phyloP scores from a whole-genome alignment of 2,113 vertebrate genomes.

The Mystacornis crossleyi region DNA sequence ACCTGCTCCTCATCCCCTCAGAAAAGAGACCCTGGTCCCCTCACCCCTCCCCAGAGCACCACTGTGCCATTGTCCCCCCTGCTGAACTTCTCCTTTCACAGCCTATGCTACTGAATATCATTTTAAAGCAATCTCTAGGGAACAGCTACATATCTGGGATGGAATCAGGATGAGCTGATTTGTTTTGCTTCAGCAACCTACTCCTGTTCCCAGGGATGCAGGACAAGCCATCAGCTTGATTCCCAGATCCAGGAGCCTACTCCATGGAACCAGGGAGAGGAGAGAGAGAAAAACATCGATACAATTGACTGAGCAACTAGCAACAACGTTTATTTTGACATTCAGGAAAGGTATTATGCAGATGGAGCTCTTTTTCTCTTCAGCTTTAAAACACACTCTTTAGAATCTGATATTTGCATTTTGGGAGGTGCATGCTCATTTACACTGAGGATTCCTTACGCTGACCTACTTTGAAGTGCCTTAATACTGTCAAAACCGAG shows the following conservation, averaged over 20 bases:
- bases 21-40: background rate
- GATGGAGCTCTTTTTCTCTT: background rate
- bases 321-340: background rate
- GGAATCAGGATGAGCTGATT: background rate
- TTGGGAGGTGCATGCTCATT: background rate
- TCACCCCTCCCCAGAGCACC: background rate
- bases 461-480: conserved; percentile 18
- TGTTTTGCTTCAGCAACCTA: background rate
- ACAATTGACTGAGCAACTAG: background rate
- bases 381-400: background rate
- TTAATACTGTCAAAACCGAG: background rate
- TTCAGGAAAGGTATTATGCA: background rate
- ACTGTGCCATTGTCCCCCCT: rapidly evolving
- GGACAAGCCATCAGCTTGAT: background rate
- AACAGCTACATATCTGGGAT: background rate
- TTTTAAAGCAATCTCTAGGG: background rate
- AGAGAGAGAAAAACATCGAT: background rate
- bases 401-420: background rate
- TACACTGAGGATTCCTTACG: background rate
- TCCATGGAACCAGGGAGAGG: background rate
- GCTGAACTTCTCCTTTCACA: background rate
- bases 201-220: background rate
- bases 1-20: background rate
- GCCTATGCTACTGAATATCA: background rate
- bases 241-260: background rate